Base-by-base conservation (phyloP, 2,113 vertebrate genomes). In the Gadus chalcogrammus region DNA sequence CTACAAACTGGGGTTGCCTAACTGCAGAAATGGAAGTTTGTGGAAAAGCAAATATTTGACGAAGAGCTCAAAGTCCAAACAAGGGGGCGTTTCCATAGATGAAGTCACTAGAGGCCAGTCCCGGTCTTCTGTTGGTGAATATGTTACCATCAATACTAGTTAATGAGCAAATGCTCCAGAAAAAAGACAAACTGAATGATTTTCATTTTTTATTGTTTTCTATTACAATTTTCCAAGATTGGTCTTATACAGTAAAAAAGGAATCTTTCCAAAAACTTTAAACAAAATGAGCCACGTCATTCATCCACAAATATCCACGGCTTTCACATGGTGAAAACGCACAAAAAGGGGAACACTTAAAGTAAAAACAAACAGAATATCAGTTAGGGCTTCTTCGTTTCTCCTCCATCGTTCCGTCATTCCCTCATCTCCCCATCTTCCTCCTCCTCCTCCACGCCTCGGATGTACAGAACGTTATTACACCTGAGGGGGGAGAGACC, bases 401-500 rank as follows among this genome's bases (percentile, higher is more conserved):
- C 35, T 22, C 15, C 74, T 63, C 31, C 70, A 35, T 13, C 16
- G 0, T 0, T 64, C 28, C 77, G 60, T 91, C 93, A 98, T 90
- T 99, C 97, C 89, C 96, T 94, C 97, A 98, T 99, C 86, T 99
- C 97, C 80, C 97, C 97, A 65, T 99, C 97, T 90, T 99, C 97
- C 81, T 99, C 97, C 67, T 99, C 97, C 79, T 99, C 97, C 91
- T 99, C 97, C 67, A 99, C 97, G 27, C 97, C 97, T 91, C 96
- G 91, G 90, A 98, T 99, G 91, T 99, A 99, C 87, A 99, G 90
- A 72, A 99, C 97, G 63, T 99, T 99, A 91, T 99, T 99, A 88
- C 96, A 99, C 85, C 96, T 99, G 91, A 18, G 80, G 84, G 79
- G 15, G 68, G 74, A 74, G 60, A 67, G 55, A 60, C 42, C 1